phyloP scores from a whole-genome alignment of 2,797 vertebrate genomes.

The Labeo calbasu region DNA sequence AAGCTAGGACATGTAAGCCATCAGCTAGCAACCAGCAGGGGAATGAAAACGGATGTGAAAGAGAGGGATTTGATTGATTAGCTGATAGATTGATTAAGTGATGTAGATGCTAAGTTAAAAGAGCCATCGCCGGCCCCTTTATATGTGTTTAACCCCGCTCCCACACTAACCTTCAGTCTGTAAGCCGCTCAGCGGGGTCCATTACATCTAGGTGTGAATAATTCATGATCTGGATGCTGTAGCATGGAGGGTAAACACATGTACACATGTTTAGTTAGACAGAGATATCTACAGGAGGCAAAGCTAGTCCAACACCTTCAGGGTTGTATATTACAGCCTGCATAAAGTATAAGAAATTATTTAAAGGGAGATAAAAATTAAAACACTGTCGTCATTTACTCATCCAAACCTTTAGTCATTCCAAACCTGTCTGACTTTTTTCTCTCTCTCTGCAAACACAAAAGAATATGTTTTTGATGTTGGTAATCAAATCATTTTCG shows the following conservation, averaged over 20 bases:
- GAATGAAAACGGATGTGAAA: slow-evolving; percentile 17
- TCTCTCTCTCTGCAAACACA: too few species aligned
- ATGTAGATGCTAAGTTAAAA: slow-evolving; percentile 57
- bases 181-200: slow-evolving; percentile 46
- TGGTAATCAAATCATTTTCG: background rate
- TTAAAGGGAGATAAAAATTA: background rate
- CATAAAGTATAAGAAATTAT: background rate
- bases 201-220: slow-evolving; percentile 58
- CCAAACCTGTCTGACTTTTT: too few species aligned
- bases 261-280: slow-evolving; percentile 55
- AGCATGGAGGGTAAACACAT: slow-evolving; percentile 55
- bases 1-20: slow-evolving; percentile 38
- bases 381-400: background rate
- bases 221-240: slow-evolving; percentile 53
- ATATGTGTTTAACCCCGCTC: slow-evolving; percentile 33
- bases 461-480: too few species aligned
- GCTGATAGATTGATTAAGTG: slow-evolving; percentile 51
- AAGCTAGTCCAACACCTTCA: background rate
- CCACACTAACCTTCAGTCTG: slow-evolving; percentile 26
- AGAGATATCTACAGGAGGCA: slow-evolving; percentile 23
- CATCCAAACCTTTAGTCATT: background rate
- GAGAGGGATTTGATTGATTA: slow-evolving; percentile 50
- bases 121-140: slow-evolving; percentile 8
- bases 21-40: slow-evolving; percentile 10
- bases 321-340: background rate